Conservation (phyloP, 2,888 invertebrate genomes). For the Dilophus febrilis region DNA sequence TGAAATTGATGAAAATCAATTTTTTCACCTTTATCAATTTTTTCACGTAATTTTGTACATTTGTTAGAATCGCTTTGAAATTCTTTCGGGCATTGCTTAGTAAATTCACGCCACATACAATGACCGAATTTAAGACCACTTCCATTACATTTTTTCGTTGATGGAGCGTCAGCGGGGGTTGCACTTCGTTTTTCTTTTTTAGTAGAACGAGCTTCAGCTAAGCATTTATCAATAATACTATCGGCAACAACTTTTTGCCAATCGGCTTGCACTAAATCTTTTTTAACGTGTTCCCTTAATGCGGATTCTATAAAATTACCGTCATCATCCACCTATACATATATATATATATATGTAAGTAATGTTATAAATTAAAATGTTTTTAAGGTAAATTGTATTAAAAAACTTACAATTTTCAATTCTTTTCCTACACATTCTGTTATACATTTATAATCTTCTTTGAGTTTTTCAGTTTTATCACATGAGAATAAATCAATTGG, state of each 20-base stretch:
- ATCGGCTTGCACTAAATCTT: not conserved
- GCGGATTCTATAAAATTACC: not conserved
- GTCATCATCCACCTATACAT: not conserved
- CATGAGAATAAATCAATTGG: not conserved
- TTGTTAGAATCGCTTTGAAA: not conserved
- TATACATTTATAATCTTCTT: constrained; percentile 1
- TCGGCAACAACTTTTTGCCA: constrained; percentile 1
- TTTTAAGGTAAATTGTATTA: too few species aligned
- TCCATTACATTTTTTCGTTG: not conserved
- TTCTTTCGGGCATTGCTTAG: constrained; percentile 1
- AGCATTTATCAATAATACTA: not conserved
- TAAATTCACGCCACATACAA: constrained; percentile 4
- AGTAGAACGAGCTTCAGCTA: not conserved
- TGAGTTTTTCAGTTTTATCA: constrained; percentile 1
- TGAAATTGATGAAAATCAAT: too few species aligned
- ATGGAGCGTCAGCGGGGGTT: not conserved
- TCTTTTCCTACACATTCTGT: constrained; percentile 1
- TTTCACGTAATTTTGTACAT: constrained; percentile 1
- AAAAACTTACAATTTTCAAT: constrained; percentile 1
- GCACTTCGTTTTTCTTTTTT: not conserved
- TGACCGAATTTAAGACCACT: not conserved
- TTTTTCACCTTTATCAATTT: not conserved
- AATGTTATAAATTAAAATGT: not conserved
- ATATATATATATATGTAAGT: not conserved
- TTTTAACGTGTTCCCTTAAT: not conserved